Conservation (phyloP, 2,888 invertebrate species). For the Artemia sinica region DNA sequence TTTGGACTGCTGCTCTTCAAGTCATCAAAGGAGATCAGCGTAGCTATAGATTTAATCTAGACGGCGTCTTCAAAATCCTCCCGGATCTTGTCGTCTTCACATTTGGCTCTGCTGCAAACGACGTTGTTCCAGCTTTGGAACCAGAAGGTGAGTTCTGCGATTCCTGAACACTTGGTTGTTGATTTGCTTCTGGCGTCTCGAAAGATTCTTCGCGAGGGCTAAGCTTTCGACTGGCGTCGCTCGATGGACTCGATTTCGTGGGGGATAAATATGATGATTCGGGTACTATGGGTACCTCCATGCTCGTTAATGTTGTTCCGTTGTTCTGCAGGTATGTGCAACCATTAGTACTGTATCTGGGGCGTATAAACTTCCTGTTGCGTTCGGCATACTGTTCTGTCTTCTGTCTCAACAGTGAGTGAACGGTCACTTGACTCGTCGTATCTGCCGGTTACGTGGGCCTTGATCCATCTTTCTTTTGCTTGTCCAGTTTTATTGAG, state of each 20-base stretch:
- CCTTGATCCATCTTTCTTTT: neutral
- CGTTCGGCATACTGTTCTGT: neutral
- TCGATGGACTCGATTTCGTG: neutral
- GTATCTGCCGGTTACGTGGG: neutral
- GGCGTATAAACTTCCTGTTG: neutral
- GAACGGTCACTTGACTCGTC: neutral
- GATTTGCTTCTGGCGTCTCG: neutral
- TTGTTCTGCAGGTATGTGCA: neutral
- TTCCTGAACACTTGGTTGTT: neutral
- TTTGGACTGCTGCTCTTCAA: neutral
- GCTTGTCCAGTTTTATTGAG: neutral
- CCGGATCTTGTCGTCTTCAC: neutral
- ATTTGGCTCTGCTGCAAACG: neutral
- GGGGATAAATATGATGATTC: neutral
- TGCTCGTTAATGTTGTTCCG: neutral
- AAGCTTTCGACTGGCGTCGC: neutral
- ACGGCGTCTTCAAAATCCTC: neutral
- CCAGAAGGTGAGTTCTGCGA: neutral
- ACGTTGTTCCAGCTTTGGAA: neutral
- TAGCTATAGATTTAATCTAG: too few relatives aligned
- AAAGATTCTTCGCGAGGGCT: neutral
- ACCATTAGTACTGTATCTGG: neutral
- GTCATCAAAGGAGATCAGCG: accelerated
- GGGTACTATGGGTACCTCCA: neutral
- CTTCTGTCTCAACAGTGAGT: neutral